A percentile compares a stretch with the other conserved stretches of the same genome.
phyloP scores from a whole-genome alignment of 2,797 vertebrate genomes.

The Pantherophis vulpinus region DNA sequence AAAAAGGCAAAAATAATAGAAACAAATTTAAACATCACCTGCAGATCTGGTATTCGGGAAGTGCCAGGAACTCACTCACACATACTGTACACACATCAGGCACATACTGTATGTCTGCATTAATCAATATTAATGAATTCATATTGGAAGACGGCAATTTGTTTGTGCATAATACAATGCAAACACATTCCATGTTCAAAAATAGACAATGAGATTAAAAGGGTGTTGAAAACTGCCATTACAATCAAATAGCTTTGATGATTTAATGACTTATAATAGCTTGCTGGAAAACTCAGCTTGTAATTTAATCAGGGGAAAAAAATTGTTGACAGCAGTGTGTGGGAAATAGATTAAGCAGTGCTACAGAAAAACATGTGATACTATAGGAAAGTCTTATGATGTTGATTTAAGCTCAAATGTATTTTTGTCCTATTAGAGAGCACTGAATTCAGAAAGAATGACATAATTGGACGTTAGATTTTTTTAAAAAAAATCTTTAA shows the following conservation, averaged over 20 bases:
- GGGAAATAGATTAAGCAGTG: slow-evolving; percentile 45
- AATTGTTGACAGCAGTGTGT: slow-evolving; percentile 56
- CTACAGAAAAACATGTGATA: slow-evolving; percentile 16
- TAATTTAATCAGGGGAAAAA: slow-evolving; percentile 58
- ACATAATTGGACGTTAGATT: not conserved
- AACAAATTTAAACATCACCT: slow-evolving; percentile 41
- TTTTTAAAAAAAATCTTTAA: not conserved
- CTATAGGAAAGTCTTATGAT: slow-evolving; percentile 10
- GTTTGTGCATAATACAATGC: slow-evolving; percentile 47
- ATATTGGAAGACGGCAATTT: slow-evolving; percentile 41
- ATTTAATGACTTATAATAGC: slow-evolving; percentile 70
- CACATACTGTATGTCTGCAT: slow-evolving; percentile 17
- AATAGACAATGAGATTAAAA: slow-evolving; percentile 61
- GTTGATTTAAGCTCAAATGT: slow-evolving; percentile 15
- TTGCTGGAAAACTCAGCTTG: slow-evolving; percentile 38
- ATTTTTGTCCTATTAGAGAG: slow-evolving; percentile 37
- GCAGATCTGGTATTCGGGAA: slow-evolving; percentile 7
- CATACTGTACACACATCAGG: not conserved
- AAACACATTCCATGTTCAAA: slow-evolving; percentile 52
- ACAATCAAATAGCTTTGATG: slow-evolving; percentile 61
- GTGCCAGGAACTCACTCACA: not conserved
- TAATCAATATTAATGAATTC: slow-evolving; percentile 58
- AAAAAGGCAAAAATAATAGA: slow-evolving; percentile 5
- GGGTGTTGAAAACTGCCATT: slow-evolving; percentile 52
- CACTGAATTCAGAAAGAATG: not conserved